phyloP scores from a whole-genome alignment of 1,140 invertebrate species.

The Periplaneta americana region DNA sequence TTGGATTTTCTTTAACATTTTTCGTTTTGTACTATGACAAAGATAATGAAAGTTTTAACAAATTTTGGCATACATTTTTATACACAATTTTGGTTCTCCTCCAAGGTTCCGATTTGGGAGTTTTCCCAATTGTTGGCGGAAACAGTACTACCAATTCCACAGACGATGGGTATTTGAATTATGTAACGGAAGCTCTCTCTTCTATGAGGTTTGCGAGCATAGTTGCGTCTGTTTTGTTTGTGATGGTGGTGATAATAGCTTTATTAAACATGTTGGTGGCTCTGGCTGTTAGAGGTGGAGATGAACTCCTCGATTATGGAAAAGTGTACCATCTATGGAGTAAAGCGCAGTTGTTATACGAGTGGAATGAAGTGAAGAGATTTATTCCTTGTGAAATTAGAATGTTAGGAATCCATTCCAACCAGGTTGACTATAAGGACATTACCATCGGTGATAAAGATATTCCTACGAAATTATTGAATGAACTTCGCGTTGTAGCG shows the following conservation, averaged over 20 bases:
- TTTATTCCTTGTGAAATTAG: not conserved
- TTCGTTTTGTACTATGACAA: not conserved
- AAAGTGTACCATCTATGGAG: not conserved
- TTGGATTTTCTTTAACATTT: not conserved
- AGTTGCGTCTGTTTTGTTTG: not conserved
- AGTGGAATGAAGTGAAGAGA: not conserved
- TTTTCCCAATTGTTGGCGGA: not conserved
- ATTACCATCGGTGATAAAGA: not conserved
- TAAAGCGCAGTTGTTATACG: not conserved
- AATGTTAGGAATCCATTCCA: not conserved
- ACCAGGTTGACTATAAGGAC: not conserved
- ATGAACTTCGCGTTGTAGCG: not conserved
- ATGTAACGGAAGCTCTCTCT: not conserved
- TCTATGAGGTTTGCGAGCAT: not conserved
- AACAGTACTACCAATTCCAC: not conserved
- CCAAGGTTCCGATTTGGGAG: not conserved
- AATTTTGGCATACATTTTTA: not conserved
- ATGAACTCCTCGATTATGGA: not conserved
- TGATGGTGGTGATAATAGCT: not conserved
- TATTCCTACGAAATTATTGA: not conserved
- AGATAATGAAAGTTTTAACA: not conserved
- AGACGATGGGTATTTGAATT: not conserved
- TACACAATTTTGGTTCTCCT: not conserved
- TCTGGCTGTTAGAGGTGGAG: not conserved
- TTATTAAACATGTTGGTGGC: not conserved